Conservation (phyloP, 2,797 vertebrate species). For the Eurystomus glaucurus region DNA sequence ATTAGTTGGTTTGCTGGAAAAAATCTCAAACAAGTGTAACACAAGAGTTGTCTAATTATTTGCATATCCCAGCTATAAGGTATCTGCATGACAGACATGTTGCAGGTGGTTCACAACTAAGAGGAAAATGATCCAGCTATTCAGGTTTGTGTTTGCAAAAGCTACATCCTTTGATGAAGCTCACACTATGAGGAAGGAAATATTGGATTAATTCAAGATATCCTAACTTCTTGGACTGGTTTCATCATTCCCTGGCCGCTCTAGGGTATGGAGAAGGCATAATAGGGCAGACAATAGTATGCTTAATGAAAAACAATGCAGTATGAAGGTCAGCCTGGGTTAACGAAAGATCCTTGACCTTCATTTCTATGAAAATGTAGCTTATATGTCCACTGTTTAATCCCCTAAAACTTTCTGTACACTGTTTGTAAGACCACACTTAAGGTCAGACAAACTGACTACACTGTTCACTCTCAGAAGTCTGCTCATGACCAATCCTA, state of each 20-base stretch:
- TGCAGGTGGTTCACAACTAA: background rate
- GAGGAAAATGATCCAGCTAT: background rate
- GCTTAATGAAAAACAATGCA: background rate
- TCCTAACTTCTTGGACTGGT: background rate
- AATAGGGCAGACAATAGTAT: background rate
- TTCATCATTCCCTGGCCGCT: background rate
- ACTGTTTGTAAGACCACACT: background rate
- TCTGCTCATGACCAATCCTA: background rate
- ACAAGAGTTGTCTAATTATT: background rate
- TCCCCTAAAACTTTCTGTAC: background rate
- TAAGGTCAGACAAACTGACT: background rate
- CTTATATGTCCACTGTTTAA: background rate
- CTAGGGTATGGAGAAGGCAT: background rate
- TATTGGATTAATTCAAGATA: background rate
- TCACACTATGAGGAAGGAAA: background rate
- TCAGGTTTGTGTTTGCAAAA: background rate
- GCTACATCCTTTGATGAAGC: background rate
- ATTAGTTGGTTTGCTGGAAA: background rate
- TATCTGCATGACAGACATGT: background rate
- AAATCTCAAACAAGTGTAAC: background rate
- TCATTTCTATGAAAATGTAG: background rate
- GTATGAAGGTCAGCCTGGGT: background rate
- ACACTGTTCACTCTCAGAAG: background rate
- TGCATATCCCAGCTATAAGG: background rate
- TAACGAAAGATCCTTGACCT: accelerated